Percentiles rank a stretch among this genome's conserved stretches.
These are phyloP conservation scores for Onychomys leucogaster DNA, from an alignment of 2,797 vertebrate species.

Conservation along the genomic window DNA sequence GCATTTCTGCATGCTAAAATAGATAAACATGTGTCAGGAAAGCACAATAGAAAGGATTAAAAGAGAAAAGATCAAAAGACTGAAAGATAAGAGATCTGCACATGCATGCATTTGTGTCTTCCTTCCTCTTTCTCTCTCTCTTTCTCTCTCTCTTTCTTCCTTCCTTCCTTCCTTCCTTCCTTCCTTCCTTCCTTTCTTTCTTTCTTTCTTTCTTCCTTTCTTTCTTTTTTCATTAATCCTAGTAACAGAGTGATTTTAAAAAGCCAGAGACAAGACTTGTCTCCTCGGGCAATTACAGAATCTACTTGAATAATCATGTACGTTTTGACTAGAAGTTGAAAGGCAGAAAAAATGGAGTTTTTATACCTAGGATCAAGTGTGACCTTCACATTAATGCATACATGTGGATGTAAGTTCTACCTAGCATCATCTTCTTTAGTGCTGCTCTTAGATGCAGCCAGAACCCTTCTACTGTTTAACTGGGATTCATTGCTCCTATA, in stretches of 20 bases:
- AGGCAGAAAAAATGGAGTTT: slow-evolving; percentile 11
- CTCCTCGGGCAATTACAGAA: slow-evolving; percentile 26
- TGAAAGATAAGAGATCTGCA: not conserved
- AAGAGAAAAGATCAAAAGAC: slow-evolving; percentile 17
- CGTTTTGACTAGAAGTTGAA: slow-evolving; percentile 45
- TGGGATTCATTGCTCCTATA: not conserved
- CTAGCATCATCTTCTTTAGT: slow-evolving; percentile 31
- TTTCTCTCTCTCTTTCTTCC: too few relatives aligned
- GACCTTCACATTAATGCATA: not conserved
- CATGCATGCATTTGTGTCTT: not conserved
- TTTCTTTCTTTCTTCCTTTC: too few relatives aligned
- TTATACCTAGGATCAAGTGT: slow-evolving; percentile 1
- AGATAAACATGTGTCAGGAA: not conserved
- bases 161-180: too few relatives aligned
- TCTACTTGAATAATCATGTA: not conserved
- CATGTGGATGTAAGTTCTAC: not conserved
- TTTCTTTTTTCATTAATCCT: not conserved
- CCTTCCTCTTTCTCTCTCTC: not conserved
- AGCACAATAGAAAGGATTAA: not conserved
- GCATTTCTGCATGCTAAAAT: not conserved
- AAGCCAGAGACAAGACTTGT: slow-evolving; percentile 15
- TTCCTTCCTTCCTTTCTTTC: too few relatives aligned
- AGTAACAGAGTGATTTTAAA: not conserved
- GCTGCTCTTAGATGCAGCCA: slow-evolving; percentile 7
- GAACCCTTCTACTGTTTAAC: slow-evolving; percentile 41